These are phyloP conservation scores for Cynopterus brachyotis DNA, from an alignment of 2,113 vertebrate genomes.

Conservation along the genomic window DNA sequence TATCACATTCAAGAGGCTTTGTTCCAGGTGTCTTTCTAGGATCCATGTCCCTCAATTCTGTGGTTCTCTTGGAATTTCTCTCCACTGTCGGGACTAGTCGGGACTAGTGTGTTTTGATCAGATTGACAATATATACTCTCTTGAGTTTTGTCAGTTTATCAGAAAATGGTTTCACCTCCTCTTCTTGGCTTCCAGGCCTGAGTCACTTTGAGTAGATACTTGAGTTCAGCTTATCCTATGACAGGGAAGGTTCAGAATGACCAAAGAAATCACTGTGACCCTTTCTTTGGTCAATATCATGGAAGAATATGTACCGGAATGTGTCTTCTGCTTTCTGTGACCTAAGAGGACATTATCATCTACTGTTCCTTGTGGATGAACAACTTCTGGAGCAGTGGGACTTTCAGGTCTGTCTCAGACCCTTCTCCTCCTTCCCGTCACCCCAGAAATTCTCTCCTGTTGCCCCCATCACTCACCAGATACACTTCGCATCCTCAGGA, in stretches of 20 bases:
- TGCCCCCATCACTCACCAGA: rapidly evolving
- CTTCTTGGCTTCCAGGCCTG: background rate
- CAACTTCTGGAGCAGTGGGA: background rate
- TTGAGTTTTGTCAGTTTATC: background rate
- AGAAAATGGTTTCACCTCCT: background rate
- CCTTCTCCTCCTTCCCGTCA: background rate
- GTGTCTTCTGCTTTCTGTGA: background rate
- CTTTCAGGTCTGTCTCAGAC: background rate
- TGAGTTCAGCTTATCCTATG: background rate
- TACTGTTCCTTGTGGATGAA: background rate
- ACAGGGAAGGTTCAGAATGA: background rate
- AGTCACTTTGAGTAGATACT: background rate
- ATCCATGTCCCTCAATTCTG: background rate
- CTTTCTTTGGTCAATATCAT: background rate
- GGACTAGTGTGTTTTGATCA: background rate
- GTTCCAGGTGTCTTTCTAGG: background rate
- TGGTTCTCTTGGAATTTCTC: background rate
- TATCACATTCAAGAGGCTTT: background rate
- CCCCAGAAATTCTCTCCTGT: background rate
- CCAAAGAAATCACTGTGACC: background rate
- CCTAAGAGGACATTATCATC: background rate
- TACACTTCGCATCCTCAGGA: rapidly evolving
- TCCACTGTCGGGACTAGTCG: background rate
- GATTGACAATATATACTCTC: background rate
- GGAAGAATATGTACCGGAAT: rapidly evolving